Percentiles rank a stretch among this genome's conserved stretches.
These are phyloP conservation scores for Gerris lacustris DNA, from an alignment of 2,888 invertebrate species.

Conservation along the genomic window DNA sequence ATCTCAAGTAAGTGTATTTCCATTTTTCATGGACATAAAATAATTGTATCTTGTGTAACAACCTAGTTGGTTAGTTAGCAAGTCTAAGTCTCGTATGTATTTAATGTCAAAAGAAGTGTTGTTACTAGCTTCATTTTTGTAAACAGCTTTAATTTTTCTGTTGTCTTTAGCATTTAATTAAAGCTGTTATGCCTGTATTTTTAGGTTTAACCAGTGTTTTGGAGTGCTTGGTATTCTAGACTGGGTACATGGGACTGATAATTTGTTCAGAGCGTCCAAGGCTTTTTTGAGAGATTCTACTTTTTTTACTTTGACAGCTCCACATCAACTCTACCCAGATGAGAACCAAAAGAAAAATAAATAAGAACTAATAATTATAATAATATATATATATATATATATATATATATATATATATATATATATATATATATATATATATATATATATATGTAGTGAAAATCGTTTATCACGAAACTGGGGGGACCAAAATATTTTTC, in stretches of 20 bases:
- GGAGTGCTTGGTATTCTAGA: slow-evolving; percentile 72
- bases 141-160: no score
- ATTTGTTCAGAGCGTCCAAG: slow-evolving; percentile 56
- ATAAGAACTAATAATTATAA: slow-evolving; percentile 1
- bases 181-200: slow-evolving; percentile 19
- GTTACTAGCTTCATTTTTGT: no score
- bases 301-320: slow-evolving; percentile 54
- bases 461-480: no score
- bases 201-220: slow-evolving; percentile 70
- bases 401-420: background rate
- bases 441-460: no score
- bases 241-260: slow-evolving; percentile 70
- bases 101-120: no score
- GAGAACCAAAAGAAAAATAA: slow-evolving; percentile 18
- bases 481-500: no score
- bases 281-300: slow-evolving; percentile 59
- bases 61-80: no score
- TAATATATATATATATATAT: background rate
- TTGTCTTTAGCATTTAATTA: no score
- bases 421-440: slow-evolving; percentile 8
- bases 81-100: no score
- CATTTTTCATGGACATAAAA: no score
- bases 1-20: slow-evolving; percentile 53
- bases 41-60: no score
- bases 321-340: slow-evolving; percentile 56